Base-by-base conservation (phyloP, 2,797 vertebrate genomes). In the Acridotheres tristis region DNA sequence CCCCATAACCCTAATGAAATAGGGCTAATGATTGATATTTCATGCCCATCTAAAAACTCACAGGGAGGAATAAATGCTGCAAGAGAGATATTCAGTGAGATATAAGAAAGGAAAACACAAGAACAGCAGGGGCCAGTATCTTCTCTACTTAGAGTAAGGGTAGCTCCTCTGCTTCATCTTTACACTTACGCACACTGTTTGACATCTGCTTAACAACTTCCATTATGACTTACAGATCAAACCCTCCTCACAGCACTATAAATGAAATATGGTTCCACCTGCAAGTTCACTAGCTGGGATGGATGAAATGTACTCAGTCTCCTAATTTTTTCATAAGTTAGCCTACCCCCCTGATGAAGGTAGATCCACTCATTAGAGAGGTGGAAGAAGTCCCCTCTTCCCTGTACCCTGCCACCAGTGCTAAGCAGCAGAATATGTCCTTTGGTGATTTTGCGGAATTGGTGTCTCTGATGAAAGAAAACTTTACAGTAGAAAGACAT, bases 321-420 rank as follows among this genome's bases (percentile, higher is more conserved):
- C 16, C n/a, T 62, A 53, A 68, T n/a, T 68, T 21, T 54, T 74
- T 68, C 18, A 17, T 5, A 68, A 10, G 8, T 55, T 63, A 72
- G 19, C 20, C 20, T 43, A 13, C 3, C 1, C 2, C 25, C 16
- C 0, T 36, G 9, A 58, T 42, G 74, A 80, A 78, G 7, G 18
- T 10, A 73, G 26, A 38, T 38, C 8, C 29, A 30, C 38, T 25
- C 22, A 47, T 19, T 30, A 71, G n/a, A 71, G 14, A 12, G 11
- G 10, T 42, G 22, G 36, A 82, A 59, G 27, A 54, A 53, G 36
- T 45, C 23, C 16, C 11, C 15, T 43, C 9, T 84, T 80, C 27
- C 42, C 21, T 3, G 0, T 47, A 54, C 7, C 5, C 13, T 57
- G 19, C 21, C 68, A 89, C 21, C 9, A 62, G 13, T 0, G 1